A percentile compares a stretch with the other conserved stretches of the same genome.
Evolutionary conservation across 2,797 vertebrate species (phyloP).

Genomic region (Hafferia zeledoni): DNA sequence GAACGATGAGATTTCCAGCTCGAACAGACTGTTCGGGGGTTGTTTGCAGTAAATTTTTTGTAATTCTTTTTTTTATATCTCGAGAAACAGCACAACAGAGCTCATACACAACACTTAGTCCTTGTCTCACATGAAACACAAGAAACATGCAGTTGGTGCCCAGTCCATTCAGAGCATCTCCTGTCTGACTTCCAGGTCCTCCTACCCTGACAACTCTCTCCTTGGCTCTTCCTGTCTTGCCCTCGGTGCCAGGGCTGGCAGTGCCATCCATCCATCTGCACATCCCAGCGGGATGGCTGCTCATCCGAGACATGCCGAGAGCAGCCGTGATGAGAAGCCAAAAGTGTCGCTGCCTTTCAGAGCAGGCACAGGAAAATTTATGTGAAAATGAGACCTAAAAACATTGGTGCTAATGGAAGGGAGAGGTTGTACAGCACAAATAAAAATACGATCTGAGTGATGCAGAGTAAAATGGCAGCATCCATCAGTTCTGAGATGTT

Average conservation of each 20-base stretch:
- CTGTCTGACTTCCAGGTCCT: neutral
- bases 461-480: neutral
- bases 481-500: neutral
- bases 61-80: neutral
- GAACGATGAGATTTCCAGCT: neutral
- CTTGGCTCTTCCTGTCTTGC: fast-evolving
- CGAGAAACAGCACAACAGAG: neutral
- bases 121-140: neutral
- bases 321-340: neutral
- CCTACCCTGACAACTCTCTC: neutral
- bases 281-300: neutral
- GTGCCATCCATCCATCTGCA: neutral
- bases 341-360: neutral
- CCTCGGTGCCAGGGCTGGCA: neutral
- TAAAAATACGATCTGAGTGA: neutral
- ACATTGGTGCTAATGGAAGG: neutral
- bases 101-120: fast-evolving
- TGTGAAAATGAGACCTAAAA: neutral
- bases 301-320: neutral
- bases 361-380: neutral
- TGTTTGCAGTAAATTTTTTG: neutral
- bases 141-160: neutral
- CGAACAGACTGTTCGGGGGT: constrained; percentile 41
- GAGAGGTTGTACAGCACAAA: neutral
- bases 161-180: neutral